A percentile compares a stretch with the other conserved stretches of the same genome.
phyloP scores from a whole-genome alignment of 2,113 vertebrate species.

The Hemiprocne comata region DNA sequence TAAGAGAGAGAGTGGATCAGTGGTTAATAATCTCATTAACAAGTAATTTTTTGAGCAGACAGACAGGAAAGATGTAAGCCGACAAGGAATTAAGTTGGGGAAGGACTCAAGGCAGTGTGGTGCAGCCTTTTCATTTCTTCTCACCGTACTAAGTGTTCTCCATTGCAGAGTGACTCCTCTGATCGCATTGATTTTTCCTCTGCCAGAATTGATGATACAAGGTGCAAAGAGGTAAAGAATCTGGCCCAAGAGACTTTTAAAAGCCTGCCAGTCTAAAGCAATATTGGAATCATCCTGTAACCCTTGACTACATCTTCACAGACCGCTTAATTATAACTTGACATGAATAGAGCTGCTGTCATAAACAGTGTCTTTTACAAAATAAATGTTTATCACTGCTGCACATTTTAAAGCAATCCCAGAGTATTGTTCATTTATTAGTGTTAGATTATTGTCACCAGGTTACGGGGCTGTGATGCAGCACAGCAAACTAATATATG shows the following conservation, averaged over 20 bases:
- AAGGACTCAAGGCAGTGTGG: neutral
- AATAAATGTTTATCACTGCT: neutral
- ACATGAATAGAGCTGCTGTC: neutral
- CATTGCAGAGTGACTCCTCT: neutral
- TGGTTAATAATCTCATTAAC: neutral
- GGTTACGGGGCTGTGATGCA: neutral
- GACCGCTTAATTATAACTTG: neutral
- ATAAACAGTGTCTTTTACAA: neutral
- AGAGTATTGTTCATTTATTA: neutral
- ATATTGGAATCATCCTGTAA: neutral
- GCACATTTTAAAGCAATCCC: neutral
- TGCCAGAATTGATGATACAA: neutral
- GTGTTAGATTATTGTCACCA: neutral
- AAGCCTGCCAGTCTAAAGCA: neutral
- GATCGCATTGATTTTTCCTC: neutral
- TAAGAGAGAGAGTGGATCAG: neutral
- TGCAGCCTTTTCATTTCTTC: neutral
- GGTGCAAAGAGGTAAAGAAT: neutral
- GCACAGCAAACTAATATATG: neutral
- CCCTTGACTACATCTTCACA: neutral
- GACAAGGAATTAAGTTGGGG: neutral
- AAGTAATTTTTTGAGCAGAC: neutral
- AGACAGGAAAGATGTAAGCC: neutral
- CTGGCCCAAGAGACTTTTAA: constrained; percentile 5
- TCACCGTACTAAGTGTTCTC: neutral